Evolutionary conservation across 2,888 invertebrate genomes (phyloP), one percentile per base, ranked within the genome.

Genomic region (Gibbula magus): DNA sequence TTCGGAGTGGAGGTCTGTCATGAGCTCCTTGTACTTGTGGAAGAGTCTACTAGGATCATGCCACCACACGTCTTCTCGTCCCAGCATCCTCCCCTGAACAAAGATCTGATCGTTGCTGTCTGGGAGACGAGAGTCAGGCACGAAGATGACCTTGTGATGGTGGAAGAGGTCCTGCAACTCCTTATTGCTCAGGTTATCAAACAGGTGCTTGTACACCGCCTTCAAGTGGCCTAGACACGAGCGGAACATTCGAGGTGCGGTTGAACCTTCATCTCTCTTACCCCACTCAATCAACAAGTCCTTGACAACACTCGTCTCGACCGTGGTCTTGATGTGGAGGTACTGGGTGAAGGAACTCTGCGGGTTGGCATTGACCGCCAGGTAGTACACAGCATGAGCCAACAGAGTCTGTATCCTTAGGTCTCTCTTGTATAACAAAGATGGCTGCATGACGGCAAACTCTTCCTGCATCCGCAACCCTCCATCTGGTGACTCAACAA

Each of bases 21-120:
- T 80, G 7, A 86, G 73, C 0, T 77, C 22, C 29, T 81, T 77
- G 77, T 89, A 85, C 77, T 89, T 89, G 39, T 77, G 67, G 79
- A 92, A 90, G 45, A 92, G 84, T n/a, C 87, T 86, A 0, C 90
- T 89, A 4, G 81, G 86, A 74, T 92, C 92, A 2, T 82, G 70
- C 89, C 92, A 88, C 87, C 92, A 91, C 8, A 92, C 86, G 81
- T 92, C 91, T 18, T 85, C 78, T 35, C 88, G 67, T 4, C 74
- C 83, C 67, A 89, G 70, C 89, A 91, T 89, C 75, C 79, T 79
- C 5, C 91, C 90, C 39, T 83, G 76, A 0, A 87, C 78, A 18
- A 84, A 77, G 52, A 29, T 61, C 32, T 81, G 73, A 7, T 45
- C 25, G 32, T 77, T 78, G 25, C 25, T 70, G 22, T 79, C 78